Evolutionary conservation across 2,113 vertebrate species (phyloP).

Genomic region (Urocitellus parryii): DNA sequence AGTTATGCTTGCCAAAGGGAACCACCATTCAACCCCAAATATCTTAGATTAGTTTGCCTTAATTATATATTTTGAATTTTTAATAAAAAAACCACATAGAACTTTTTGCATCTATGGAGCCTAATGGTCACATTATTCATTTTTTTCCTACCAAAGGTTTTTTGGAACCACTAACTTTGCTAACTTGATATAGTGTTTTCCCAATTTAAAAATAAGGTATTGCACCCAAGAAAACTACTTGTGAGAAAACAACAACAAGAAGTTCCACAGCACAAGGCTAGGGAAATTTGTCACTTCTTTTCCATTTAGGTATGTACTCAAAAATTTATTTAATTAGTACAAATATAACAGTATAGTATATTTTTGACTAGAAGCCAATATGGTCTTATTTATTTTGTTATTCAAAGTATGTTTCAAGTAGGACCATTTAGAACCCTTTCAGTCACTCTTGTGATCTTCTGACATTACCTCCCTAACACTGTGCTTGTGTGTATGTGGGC

Average conservation of each 20-base stretch:
- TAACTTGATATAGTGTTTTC: background rate
- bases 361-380: background rate
- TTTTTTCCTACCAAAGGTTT: background rate
- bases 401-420: background rate
- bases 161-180: background rate
- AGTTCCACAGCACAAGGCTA: background rate
- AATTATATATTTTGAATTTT: background rate
- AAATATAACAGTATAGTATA: background rate
- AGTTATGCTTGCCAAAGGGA: background rate
- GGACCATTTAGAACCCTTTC: background rate
- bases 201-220: background rate
- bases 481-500: background rate
- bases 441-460: background rate
- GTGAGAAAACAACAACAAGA: background rate
- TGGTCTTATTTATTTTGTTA: background rate
- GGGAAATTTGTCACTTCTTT: background rate
- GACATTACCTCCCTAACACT: background rate
- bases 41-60: background rate
- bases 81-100: background rate
- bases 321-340: background rate
- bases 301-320: background rate
- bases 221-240: conserved; percentile 12
- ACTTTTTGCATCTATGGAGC: background rate
- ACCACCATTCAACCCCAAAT: background rate
- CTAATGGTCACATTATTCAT: background rate